These are phyloP conservation scores for Myotis lucifugus DNA, from an alignment of 2,113 vertebrate genomes.

Conservation along the genomic window DNA sequence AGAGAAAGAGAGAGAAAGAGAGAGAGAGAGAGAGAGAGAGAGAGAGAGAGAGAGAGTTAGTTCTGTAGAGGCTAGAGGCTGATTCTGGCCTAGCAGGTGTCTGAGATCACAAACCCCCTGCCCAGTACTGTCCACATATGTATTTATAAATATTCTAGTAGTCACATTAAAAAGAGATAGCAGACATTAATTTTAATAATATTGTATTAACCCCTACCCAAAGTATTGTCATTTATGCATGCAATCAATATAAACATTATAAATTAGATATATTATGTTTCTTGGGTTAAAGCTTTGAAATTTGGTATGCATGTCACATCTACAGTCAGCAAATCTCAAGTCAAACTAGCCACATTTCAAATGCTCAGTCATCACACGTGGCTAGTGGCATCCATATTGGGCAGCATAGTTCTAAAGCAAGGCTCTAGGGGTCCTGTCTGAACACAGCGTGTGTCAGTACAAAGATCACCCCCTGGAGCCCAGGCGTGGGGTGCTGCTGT, in stretches of 20 bases:
- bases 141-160: neutral
- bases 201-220: neutral
- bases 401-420: neutral
- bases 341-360: neutral
- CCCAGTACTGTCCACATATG: neutral
- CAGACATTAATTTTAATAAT: neutral
- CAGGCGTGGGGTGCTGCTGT: rapidly evolving
- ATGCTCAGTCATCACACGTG: neutral
- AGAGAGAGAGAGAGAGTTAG: neutral
- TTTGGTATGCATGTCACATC: neutral
- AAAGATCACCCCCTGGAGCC: neutral
- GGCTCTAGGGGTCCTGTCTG: neutral
- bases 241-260: neutral
- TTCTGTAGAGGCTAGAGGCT: neutral
- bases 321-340: neutral
- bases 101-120: neutral
- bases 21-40: too few relatives aligned
- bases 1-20: neutral
- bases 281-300: neutral
- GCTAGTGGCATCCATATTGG: neutral
- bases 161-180: neutral
- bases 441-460: neutral
- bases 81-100: neutral
- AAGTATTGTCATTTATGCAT: neutral
- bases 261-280: neutral